Conservation (phyloP, 2,888 invertebrate genomes). For the Scaeva pyrastri region DNA sequence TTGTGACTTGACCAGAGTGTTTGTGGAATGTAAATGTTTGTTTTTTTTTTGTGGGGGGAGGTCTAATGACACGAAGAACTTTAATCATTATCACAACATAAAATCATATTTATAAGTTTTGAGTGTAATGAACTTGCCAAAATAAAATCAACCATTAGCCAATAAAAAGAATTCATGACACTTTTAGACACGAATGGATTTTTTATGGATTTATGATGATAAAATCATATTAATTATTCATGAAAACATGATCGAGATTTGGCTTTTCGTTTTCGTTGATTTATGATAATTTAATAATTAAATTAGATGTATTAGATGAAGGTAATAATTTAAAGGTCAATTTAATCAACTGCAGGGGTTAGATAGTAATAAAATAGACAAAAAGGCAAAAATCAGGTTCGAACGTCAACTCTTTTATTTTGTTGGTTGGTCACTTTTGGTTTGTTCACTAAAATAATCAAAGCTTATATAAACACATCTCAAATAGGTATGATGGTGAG, state of each 20-base stretch:
- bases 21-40: background rate
- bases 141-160: background rate
- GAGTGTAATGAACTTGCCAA: background rate
- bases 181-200: too few species aligned
- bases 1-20: background rate
- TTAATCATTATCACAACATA: slow-evolving; percentile 5
- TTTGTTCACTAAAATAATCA: background rate
- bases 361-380: background rate
- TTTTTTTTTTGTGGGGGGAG: background rate
- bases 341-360: background rate
- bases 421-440: background rate
- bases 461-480: too few species aligned
- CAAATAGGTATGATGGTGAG: too few species aligned
- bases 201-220: too few species aligned
- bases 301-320: too few species aligned
- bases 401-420: slow-evolving; percentile 2
- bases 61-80: slow-evolving; percentile 8
- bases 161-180: too few species aligned
- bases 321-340: too few species aligned
- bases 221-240: background rate
- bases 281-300: background rate
- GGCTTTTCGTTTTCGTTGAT: background rate
- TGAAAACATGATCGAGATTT: background rate
- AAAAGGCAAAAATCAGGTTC: slow-evolving; percentile 1
- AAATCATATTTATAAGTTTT: background rate